A percentile compares a stretch with the other conserved stretches of the same genome.
Evolutionary conservation across 2,113 vertebrate genomes (phyloP).

Genomic region (Coreoperca whiteheadi): DNA sequence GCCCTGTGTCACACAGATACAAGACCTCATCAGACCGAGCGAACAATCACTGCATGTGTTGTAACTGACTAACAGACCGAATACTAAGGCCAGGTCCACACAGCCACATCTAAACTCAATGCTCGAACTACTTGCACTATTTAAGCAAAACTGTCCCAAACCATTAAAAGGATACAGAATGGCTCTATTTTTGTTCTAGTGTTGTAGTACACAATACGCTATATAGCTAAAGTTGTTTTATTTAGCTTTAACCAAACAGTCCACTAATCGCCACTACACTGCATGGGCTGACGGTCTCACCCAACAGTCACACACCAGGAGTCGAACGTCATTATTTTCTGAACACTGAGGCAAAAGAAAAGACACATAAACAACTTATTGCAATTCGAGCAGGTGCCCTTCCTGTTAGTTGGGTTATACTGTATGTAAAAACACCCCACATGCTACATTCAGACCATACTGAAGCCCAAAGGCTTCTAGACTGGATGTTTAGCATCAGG

Average conservation of each 20-base stretch:
- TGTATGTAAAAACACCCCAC: background rate
- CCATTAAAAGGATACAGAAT: background rate
- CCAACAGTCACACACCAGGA: background rate
- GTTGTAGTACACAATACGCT: background rate
- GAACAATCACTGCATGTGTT: slow-evolving; percentile 11
- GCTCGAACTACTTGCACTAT: background rate
- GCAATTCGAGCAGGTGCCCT: slow-evolving; percentile 13
- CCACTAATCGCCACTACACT: background rate
- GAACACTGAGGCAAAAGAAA: slow-evolving; percentile 49
- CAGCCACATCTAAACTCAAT: background rate
- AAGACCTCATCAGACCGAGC: slow-evolving; percentile 7
- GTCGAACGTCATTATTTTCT: slow-evolving; percentile 15
- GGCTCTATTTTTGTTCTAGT: background rate
- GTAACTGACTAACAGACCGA: background rate
- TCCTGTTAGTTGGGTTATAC: background rate
- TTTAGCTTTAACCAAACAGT: slow-evolving; percentile 18
- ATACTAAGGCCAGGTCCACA: slow-evolving; percentile 38
- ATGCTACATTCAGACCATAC: background rate
- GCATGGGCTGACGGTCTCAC: slow-evolving; percentile 12
- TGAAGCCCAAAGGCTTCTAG: background rate
- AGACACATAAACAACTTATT: slow-evolving; percentile 11
- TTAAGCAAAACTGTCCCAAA: background rate
- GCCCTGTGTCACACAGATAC: slow-evolving; percentile 1
- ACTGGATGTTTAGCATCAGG: background rate
- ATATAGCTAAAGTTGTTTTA: slow-evolving; percentile 17